Base-by-base conservation (phyloP, 1,140 invertebrate species). In the Zaprionus capensis region DNA sequence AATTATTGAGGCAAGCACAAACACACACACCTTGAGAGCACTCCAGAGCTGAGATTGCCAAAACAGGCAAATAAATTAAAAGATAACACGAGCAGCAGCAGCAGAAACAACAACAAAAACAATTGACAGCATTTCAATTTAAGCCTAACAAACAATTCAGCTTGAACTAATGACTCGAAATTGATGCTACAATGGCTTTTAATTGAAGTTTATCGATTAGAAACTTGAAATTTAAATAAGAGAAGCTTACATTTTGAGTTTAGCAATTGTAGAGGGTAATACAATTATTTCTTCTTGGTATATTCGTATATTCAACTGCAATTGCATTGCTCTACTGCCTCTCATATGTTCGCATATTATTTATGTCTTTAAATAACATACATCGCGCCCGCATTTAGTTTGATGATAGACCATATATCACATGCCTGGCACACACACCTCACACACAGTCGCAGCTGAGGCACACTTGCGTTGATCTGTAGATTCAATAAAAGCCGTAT, bases 1-100 rank as follows among this genome's bases (percentile, higher is more conserved):
- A 78, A 36, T 71, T 34, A 66, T 57, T 71, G 63, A 76, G 9
- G 20, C 41, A 41, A 53, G 59, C 55, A 69, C 22, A 41, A 4
- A 41, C 5, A 41, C n/a, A 41, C n/a, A 46, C 41, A 17, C 41
- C 41, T 46, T 46, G n/a, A 46, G n/a, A 17, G 41, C n/a, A 17
- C 36, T 51, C 38, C 56, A 46, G 65, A 15, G 22, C 17, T 12
- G 41, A 51, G 63, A 67, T 72, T 73, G 51, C n/a, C 20, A 26
- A 36, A 65, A 65, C 46, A 51, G 5, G 46, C 20, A 55, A 63
- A 31, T 46, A 46, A 62, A 46, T 62, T 62, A 41, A 31, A 41
- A 31, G 22, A 44, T 44, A 51, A 51, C 46, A 51, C 46, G 46
- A 51, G 20, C 11, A 51, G 20, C 9, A 24, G 12, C 44, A 22